Base-by-base conservation (phyloP, 2,888 invertebrate species). In the Meta bourneti region DNA sequence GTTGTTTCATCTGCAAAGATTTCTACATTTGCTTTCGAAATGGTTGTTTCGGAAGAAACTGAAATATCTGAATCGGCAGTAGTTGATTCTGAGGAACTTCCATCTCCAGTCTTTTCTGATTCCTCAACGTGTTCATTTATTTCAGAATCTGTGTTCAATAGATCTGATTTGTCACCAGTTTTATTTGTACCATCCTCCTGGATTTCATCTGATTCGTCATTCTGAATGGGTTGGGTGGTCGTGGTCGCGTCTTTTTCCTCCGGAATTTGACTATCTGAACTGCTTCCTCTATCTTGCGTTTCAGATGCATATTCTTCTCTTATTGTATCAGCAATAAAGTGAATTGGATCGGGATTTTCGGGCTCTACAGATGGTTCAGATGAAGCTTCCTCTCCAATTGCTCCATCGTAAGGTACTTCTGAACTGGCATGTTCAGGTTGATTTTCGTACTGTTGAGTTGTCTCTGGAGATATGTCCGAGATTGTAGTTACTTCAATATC, bases 71-170 rank as follows among this genome's bases (percentile, higher is more conserved):
- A 16, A 61, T 6, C 34, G n/a, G 7, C n/a, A 48, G 34, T 75
- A 1, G 48, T 6, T 54, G 34, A 71, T 54, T 87, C 79, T n/a
- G 52, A 8, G 7, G 79, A 72, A 48, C 6, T 48, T 16, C 72
- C 80, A 20, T n/a, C 79, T 79, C 48, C 51, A 19, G 13, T 61
- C 34, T 34, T 34, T 34, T 34, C 34, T 34, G 51, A 49, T 54
- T 86, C 49, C 79, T 87, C 79, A 19, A 52, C 79, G 16, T 77
- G 16, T 77, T 70, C 72, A 2, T 87, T 71, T 49, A 71, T 54
- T 54, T 80, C 79, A 51, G 69, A 79, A n/a, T 72, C 79, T 6
- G 79, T 72, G 8, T 80, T 87, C 71, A 87, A 52, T 54, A 79
- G 20, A 51, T 78, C 71, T 77, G 79, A 51, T 48, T 61, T 71